Conservation (phyloP, 2,888 invertebrate species). For the Oxycera nigricornis region DNA sequence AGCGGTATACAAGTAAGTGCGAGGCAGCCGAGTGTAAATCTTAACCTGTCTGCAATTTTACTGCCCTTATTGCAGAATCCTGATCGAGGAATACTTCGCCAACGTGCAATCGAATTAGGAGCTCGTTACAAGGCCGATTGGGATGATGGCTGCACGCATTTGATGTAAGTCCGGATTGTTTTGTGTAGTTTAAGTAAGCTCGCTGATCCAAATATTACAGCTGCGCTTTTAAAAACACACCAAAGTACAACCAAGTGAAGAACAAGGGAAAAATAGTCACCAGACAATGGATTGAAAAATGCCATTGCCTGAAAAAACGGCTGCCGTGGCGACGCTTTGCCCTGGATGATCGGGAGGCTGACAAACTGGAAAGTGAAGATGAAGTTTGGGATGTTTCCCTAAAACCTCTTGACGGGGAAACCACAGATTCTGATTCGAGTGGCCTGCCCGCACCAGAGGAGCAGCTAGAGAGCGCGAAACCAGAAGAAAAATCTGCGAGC, state of each 20-base stretch:
- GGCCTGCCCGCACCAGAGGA: background rate
- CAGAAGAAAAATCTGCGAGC: background rate
- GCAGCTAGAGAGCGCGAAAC: background rate
- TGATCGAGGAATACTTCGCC: constrained; percentile 71
- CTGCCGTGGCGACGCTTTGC: constrained; percentile 60
- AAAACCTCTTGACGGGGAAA: constrained; percentile 46
- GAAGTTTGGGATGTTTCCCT: constrained; percentile 55
- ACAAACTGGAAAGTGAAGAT: constrained; percentile 57
- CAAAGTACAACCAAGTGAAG: constrained; percentile 79
- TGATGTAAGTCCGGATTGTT: constrained; percentile 68
- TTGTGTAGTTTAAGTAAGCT: background rate
- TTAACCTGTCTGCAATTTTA: background rate
- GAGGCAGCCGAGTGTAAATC: background rate
- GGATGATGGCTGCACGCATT: constrained; percentile 79
- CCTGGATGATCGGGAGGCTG: constrained; percentile 52
- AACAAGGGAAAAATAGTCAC: constrained; percentile 70
- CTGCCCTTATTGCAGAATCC: constrained; percentile 73
- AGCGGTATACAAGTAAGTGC: constrained; percentile 73
- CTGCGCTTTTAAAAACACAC: constrained; percentile 89
- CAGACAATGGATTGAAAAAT: constrained; percentile 78
- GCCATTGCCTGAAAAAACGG: constrained; percentile 66
- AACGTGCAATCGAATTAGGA: constrained; percentile 77
- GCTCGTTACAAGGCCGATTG: constrained; percentile 81
- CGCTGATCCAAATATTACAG: constrained; percentile 67
- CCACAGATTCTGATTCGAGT: background rate